A percentile compares a stretch with the other conserved stretches of the same genome.
These are phyloP conservation scores for Clarias macrocephalus DNA, from an alignment of 2,113 vertebrate genomes.

Conservation along the genomic window DNA sequence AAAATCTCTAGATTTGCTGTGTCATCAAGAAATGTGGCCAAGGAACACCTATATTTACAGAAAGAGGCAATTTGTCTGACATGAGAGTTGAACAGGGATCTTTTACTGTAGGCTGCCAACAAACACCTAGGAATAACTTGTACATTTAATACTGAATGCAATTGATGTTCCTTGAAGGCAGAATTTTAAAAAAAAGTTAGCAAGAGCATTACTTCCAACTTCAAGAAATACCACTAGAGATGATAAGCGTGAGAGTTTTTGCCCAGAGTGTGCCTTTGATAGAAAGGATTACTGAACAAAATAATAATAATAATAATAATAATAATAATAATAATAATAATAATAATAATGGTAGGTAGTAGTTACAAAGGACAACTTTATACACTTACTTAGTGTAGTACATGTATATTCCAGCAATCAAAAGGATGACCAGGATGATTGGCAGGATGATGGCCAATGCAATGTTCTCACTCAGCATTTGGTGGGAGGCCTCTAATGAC, in stretches of 20 bases:
- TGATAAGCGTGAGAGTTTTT: too few relatives aligned
- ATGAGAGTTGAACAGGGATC: background rate
- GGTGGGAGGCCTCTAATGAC: slow-evolving; percentile 83
- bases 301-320: background rate
- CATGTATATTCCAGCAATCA: slow-evolving; percentile 91
- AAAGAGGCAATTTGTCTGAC: background rate
- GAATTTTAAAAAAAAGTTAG: too few relatives aligned
- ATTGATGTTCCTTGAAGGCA: too few relatives aligned
- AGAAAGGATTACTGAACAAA: background rate
- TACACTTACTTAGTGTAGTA: slow-evolving; percentile 88
- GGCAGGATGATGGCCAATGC: slow-evolving; percentile 89
- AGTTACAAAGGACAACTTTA: background rate
- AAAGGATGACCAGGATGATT: slow-evolving; percentile 84
- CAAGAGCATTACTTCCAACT: background rate
- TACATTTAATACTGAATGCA: background rate
- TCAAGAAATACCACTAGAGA: background rate
- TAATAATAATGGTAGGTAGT: background rate
- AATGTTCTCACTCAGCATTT: slow-evolving; percentile 87
- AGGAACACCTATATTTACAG: background rate
- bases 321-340: background rate
- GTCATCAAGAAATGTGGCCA: background rate
- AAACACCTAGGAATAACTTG: background rate
- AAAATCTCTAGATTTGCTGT: background rate
- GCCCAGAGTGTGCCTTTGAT: background rate
- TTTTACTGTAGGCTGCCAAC: background rate